Base-by-base conservation (phyloP, 23 tunicate genomes). In the Trididemnum clinides region DNA sequence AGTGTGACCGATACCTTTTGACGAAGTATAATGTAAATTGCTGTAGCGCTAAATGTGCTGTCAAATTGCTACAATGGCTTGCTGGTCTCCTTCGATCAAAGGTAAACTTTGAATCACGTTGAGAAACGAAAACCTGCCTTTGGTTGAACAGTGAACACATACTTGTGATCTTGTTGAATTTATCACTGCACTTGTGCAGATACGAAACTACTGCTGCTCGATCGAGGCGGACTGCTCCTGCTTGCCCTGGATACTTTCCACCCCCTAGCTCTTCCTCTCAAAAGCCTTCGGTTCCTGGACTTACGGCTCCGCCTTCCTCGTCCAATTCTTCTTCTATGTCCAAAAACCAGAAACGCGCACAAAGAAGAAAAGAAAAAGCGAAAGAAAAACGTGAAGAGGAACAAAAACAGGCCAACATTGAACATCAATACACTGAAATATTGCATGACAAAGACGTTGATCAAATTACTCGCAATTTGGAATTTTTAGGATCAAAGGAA, bases 171-270 rank as follows among this genome's bases (percentile, higher is more conserved):
- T n/a, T n/a, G n/a, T n/a, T n/a, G n/a, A n/a, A n/a, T n/a, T n/a
- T n/a, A n/a, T n/a, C n/a, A n/a, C n/a, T n/a, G n/a, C n/a, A n/a
- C n/a, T n/a, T n/a, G n/a, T 34, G 29, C 59, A 84, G 88, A 33
- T 80, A 89, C 58, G 72, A 84, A 37, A 72, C 82, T 19, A 36
- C 80, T 26, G 88, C 85, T 33, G 98, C 88, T 22, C 78, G 86
- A 27, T 64, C 70, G 3, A 81, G 97, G 2, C 83, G 83, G 25
- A 77, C 29, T 69, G 97, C 97, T 20, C 97, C 97, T 18, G 88
- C 90, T 1, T 92, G 97, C 28, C 97, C 97, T 1, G 97, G 97
- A 1, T 81, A 87, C 2, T 44, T 76, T 1, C 31, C 90, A n/a
- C 82, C 86, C 0, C 33, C 58, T 5, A 29, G 34, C 10, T 20